Percentiles rank a stretch among this genome's conserved stretches.
phyloP scores from a whole-genome alignment of 2,113 vertebrate species.

The Ageneiosus marmoratus region DNA sequence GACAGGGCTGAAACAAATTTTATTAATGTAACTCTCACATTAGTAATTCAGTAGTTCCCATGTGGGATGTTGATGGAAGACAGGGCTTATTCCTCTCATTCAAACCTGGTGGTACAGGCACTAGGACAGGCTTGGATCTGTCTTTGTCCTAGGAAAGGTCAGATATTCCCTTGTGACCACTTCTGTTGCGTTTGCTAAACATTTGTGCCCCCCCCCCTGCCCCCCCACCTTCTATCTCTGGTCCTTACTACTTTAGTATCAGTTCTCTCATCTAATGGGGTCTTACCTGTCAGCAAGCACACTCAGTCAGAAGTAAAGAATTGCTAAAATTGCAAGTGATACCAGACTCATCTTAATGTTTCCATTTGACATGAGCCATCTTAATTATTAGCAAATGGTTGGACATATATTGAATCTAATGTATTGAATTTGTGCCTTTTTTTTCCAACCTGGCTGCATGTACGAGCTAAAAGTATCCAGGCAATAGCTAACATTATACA shows the following conservation, averaged over 20 bases:
- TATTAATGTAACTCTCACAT: conserved; percentile 28
- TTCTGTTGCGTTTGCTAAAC: conserved; percentile 37
- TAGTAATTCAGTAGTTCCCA: conserved; percentile 32
- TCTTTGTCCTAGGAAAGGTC: conserved; percentile 51
- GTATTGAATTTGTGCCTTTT: conserved; percentile 1
- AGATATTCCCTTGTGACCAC: conserved; percentile 23
- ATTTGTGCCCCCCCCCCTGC: conserved; percentile 24
- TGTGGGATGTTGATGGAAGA: conserved; percentile 24
- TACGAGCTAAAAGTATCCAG: conserved; percentile 44
- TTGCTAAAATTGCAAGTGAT: conserved; percentile 57
- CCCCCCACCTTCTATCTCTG: conserved; percentile 44
- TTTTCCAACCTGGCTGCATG: conserved; percentile 20
- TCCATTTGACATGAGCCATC: conserved; percentile 55
- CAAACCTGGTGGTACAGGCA: neutral
- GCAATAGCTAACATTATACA: conserved; percentile 70
- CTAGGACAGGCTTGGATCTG: conserved; percentile 5
- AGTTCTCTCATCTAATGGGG: conserved; percentile 63
- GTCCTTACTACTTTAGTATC: conserved; percentile 66
- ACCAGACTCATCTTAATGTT: conserved; percentile 55
- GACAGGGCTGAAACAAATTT: conserved; percentile 35
- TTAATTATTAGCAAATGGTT: conserved; percentile 48
- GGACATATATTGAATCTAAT: conserved; percentile 51
- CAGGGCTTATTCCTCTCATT: conserved; percentile 19
- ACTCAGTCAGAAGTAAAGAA: conserved; percentile 49
- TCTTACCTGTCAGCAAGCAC: conserved; percentile 65